A percentile compares a stretch with the other conserved stretches of the same genome.
Conservation (phyloP, 2,797 vertebrate genomes). For the Neopelma chrysocephalum region DNA sequence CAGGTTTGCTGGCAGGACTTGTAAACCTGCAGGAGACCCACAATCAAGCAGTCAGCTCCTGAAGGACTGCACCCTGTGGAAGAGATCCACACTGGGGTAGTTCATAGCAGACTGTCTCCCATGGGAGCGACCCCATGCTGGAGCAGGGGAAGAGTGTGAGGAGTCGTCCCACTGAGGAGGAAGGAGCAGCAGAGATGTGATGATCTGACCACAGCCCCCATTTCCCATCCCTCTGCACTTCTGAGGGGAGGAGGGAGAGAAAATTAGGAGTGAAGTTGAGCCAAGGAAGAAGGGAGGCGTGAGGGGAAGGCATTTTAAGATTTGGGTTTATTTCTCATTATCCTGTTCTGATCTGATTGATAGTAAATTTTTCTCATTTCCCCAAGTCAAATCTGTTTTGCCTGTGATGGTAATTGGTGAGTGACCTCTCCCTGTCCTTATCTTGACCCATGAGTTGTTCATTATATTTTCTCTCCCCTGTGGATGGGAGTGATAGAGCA, state of each 20-base stretch:
- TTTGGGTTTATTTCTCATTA: not conserved
- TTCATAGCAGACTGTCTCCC: not conserved
- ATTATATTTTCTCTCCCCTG: not conserved
- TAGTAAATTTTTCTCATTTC: not conserved
- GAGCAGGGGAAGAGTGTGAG: not conserved
- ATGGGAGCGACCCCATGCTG: fast-evolving
- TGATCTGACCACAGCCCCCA: not conserved
- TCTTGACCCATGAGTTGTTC: not conserved
- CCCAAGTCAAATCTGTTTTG: not conserved
- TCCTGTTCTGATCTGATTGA: not conserved
- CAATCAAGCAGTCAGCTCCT: not conserved
- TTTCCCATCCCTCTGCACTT: not conserved
- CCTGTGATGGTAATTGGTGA: not conserved
- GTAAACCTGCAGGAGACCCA: not conserved
- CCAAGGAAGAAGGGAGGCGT: not conserved
- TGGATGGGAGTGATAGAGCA: fast-evolving
- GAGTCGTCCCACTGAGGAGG: not conserved
- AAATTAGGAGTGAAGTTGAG: not conserved
- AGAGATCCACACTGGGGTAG: not conserved
- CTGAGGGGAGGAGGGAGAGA: not conserved
- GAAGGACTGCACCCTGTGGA: not conserved
- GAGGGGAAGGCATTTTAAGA: not conserved
- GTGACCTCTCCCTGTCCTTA: not conserved
- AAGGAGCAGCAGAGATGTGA: not conserved
- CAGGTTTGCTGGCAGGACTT: not conserved